Evolutionary conservation across 2,888 invertebrate species (phyloP).

Genomic region (Eledona agricola): DNA sequence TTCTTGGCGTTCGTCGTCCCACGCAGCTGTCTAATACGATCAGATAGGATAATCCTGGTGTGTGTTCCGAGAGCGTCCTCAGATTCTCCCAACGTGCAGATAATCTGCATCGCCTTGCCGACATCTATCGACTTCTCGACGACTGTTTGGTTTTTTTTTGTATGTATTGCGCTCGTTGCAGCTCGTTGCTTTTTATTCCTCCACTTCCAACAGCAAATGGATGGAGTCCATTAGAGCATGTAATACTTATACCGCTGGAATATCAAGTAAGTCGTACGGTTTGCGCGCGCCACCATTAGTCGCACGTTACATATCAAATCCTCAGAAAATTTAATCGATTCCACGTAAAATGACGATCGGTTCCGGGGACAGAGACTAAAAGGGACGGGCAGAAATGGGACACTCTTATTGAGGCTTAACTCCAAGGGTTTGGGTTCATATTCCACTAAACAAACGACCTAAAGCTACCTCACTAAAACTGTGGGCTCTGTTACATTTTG

Average conservation of each 20-base stretch:
- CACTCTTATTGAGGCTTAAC: no score
- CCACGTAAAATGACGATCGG: no score
- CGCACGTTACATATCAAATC: no score
- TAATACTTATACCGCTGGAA: slow-evolving; percentile 39
- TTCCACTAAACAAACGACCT: no score
- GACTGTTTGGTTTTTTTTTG: no score
- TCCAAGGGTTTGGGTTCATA: no score
- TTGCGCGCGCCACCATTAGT: slow-evolving; percentile 34
- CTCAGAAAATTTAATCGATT: no score
- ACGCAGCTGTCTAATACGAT: slow-evolving; percentile 32
- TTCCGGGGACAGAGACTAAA: no score
- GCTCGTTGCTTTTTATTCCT: slow-evolving; percentile 26
- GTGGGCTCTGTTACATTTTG: no score
- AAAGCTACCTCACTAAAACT: no score
- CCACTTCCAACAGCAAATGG: slow-evolving; percentile 31
- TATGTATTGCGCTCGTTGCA: slow-evolving; percentile 22
- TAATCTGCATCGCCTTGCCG: slow-evolving; percentile 8
- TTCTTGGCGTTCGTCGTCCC: neutral
- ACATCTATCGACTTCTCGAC: no score
- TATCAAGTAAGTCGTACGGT: slow-evolving; percentile 36
- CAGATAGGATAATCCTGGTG: slow-evolving; percentile 33
- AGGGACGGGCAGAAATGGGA: no score
- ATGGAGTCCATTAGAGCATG: slow-evolving; percentile 39
- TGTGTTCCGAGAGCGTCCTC: slow-evolving; percentile 19
- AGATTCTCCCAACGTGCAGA: slow-evolving; percentile 21